Percentiles rank a stretch among this genome's conserved stretches.
Evolutionary conservation across 2,888 invertebrate genomes (phyloP).

Genomic region (Agrochola lychnidis): DNA sequence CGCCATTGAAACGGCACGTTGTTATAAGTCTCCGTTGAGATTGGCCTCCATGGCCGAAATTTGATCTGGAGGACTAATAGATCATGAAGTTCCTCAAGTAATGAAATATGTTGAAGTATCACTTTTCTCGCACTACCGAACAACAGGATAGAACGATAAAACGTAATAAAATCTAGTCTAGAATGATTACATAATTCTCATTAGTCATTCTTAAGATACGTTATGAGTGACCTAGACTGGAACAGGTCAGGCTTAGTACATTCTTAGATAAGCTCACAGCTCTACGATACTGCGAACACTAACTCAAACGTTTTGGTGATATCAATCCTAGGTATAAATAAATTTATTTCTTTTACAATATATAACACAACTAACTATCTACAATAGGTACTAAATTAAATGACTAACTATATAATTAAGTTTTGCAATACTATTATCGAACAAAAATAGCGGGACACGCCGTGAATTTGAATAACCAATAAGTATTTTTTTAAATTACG

Average conservation of each 20-base stretch:
- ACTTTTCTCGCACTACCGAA: neutral
- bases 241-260: constrained; percentile 20
- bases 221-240: constrained; percentile 20
- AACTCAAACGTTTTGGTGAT: neutral
- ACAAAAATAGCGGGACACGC: too few relatives aligned
- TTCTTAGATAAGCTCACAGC: constrained; percentile 5
- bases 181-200: constrained; percentile 26
- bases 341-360: too few relatives aligned
- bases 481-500: too few relatives aligned
- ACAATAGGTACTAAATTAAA: too few relatives aligned
- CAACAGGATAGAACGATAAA: neutral
- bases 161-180: neutral
- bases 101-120: neutral
- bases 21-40: neutral
- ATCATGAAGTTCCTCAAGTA: neutral
- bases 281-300: neutral
- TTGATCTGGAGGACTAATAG: neutral
- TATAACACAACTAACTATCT: too few relatives aligned
- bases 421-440: too few relatives aligned
- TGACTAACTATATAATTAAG: too few relatives aligned
- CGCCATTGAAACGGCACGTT: too few relatives aligned
- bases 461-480: too few relatives aligned
- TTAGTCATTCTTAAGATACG: constrained; percentile 23
- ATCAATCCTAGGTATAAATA: too few relatives aligned
- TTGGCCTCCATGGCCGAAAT: neutral